Percentiles rank a stretch among this genome's conserved stretches.
phyloP scores from a whole-genome alignment of 2,113 vertebrate species.

The Formicarius rufipectus region DNA sequence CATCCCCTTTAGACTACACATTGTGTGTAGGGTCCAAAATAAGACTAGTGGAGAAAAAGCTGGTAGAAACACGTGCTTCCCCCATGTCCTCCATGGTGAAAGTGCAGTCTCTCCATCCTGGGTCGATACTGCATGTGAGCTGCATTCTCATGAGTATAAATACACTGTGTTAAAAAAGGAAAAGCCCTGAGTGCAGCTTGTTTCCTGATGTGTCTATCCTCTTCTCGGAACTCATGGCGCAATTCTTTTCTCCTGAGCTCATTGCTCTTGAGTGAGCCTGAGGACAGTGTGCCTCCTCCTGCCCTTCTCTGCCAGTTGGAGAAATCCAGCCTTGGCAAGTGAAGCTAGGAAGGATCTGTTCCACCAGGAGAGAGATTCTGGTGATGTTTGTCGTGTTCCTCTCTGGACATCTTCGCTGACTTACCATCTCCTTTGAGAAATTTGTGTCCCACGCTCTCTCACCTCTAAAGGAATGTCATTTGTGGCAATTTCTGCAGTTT shows the following conservation, averaged over 20 bases:
- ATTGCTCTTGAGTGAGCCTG: background rate
- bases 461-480: background rate
- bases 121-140: background rate
- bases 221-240: slow-evolving; percentile 44
- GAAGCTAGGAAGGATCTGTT: background rate
- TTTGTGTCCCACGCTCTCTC: too few species aligned
- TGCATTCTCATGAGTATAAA: slow-evolving; percentile 44
- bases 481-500: background rate
- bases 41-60: background rate
- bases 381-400: background rate
- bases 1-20: background rate
- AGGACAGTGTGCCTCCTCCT: background rate
- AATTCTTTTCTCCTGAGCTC: slow-evolving; percentile 54
- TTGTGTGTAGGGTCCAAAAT: background rate
- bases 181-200: background rate
- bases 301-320: background rate
- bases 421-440: background rate
- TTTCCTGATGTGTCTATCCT: background rate
- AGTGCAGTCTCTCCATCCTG: background rate
- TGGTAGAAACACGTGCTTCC: background rate
- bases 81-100: background rate
- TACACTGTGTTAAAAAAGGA: slow-evolving; percentile 15
- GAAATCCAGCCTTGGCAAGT: background rate
- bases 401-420: background rate
- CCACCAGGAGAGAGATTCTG: background rate